Evolutionary conservation across 2,888 invertebrate species (phyloP).

Genomic region (Apodemia mormo): DNA sequence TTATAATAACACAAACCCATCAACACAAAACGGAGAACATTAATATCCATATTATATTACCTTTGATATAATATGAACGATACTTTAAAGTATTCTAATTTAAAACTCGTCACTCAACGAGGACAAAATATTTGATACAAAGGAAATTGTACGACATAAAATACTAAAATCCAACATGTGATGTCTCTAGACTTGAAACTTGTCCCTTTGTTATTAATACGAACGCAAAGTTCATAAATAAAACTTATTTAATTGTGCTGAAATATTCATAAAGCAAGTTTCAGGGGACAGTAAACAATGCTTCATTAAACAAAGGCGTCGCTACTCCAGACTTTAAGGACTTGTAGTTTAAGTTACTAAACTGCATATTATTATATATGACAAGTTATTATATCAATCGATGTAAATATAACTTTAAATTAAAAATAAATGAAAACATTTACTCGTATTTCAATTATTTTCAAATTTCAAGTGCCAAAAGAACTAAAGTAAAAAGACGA

Average conservation of each 20-base stretch:
- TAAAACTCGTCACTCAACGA: no score
- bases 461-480: no score
- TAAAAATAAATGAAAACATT: no score
- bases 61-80: no score
- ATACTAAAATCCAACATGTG: neutral
- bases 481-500: no score
- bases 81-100: no score
- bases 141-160: neutral
- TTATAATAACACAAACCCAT: no score
- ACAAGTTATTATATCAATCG: neutral
- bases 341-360: neutral
- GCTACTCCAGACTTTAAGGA: slow-evolving; percentile 4
- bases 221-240: slow-evolving; percentile 14
- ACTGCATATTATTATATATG: neutral
- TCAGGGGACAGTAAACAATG: slow-evolving; percentile 27
- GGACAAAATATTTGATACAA: neutral
- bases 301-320: slow-evolving; percentile 28
- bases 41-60: no score
- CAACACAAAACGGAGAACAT: no score
- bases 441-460: no score
- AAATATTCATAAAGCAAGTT: slow-evolving; percentile 25
- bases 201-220: slow-evolving; percentile 11
- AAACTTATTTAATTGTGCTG: slow-evolving; percentile 25
- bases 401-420: no score
- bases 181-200: neutral